Conservation (phyloP, 1,140 invertebrate species). For the Thalassaphorura encarpata region DNA sequence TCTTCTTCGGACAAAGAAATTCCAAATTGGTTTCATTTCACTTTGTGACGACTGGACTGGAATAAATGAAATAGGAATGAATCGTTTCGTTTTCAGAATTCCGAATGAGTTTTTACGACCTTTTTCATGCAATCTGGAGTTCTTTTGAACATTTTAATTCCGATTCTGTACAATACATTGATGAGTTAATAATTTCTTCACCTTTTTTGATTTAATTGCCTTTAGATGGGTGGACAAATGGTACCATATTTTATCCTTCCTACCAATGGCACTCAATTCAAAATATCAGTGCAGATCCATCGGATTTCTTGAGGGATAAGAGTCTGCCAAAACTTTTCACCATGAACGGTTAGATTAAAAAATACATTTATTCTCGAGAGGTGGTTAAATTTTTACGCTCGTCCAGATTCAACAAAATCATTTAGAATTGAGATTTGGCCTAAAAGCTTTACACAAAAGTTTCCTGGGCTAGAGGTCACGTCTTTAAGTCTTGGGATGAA, state of each 20-base stretch:
- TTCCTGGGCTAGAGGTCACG: conserved; percentile 9
- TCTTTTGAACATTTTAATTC: no score
- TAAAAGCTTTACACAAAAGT: neutral
- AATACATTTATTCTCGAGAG: neutral
- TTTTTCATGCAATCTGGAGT: no score
- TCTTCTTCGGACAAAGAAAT: no score
- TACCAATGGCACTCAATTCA: neutral
- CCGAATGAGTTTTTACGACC: no score
- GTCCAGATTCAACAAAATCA: conserved; percentile 9
- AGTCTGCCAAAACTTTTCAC: conserved; percentile 10
- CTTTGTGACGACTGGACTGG: no score
- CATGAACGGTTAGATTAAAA: conserved; percentile 1
- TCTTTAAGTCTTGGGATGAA: conserved; percentile 19
- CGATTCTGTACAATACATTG: no score
- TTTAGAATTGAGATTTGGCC: conserved; percentile 25
- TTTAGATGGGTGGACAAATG: conserved; percentile 18
- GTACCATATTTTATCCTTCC: conserved; percentile 3
- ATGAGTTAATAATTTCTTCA: neutral
- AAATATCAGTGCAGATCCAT: neutral
- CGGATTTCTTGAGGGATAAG: neutral
- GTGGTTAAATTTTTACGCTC: neutral
- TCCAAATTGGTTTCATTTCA: no score
- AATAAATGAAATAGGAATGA: no score
- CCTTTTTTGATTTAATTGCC: neutral
- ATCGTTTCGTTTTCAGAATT: no score